These are phyloP conservation scores for Athene cunicularia DNA, from an alignment of 2,113 vertebrate genomes.

Conservation along the genomic window DNA sequence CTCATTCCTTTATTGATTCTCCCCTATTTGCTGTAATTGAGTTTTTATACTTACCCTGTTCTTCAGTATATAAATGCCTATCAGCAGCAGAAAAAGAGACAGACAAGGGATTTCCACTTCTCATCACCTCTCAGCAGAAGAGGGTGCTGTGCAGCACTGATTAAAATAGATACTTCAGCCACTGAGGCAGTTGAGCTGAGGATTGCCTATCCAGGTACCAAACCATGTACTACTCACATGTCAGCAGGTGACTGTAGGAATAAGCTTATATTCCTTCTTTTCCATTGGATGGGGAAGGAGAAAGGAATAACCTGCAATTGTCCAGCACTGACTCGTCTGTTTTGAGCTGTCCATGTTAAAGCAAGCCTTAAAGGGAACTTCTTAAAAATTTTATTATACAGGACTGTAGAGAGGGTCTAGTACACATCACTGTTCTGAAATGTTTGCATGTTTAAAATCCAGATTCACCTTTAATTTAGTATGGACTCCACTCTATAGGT, in stretches of 20 bases:
- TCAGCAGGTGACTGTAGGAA: neutral
- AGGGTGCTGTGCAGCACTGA: slow-evolving; percentile 43
- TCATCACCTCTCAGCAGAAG: slow-evolving; percentile 32
- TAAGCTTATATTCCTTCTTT: neutral
- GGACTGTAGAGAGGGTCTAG: neutral
- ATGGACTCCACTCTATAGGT: neutral
- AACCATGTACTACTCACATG: neutral
- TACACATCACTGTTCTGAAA: neutral
- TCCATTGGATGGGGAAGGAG: neutral
- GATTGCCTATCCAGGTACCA: neutral
- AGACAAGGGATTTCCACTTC: neutral
- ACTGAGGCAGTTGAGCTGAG: neutral
- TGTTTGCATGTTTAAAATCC: neutral
- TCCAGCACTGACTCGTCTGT: slow-evolving; percentile 1
- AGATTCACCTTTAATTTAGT: neutral
- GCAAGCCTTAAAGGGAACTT: neutral
- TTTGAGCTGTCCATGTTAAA: neutral
- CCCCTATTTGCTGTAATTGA: slow-evolving; percentile 42
- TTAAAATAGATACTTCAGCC: neutral
- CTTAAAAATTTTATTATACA: neutral
- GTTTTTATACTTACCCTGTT: slow-evolving; percentile 42
- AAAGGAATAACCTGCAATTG: neutral
- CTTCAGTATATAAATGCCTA: slow-evolving; percentile 40
- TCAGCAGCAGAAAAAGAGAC: neutral
- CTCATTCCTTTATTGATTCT: slow-evolving; percentile 46